phyloP scores from a whole-genome alignment of 2,888 invertebrate species.

The Trichogramma dendrolimi region DNA sequence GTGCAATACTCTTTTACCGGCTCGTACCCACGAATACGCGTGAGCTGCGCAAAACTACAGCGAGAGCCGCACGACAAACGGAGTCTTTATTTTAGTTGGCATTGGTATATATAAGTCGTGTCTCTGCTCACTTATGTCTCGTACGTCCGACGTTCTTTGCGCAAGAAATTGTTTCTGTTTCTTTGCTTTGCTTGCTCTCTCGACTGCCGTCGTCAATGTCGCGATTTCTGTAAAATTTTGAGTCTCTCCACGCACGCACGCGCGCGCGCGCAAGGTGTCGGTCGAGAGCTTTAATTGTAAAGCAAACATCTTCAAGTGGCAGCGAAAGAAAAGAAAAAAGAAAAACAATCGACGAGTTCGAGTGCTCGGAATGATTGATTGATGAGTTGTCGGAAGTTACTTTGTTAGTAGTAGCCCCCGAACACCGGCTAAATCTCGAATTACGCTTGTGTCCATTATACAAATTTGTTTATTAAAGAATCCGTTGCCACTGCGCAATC shows the following conservation, averaged over 20 bases:
- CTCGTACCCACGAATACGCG: too few species aligned
- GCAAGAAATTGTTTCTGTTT: constrained; percentile 6
- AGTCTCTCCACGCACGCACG: not conserved
- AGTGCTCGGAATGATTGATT: too few species aligned
- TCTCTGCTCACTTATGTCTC: not conserved
- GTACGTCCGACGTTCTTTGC: not conserved
- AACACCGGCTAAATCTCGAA: too few species aligned
- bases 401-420: too few species aligned
- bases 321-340: too few species aligned
- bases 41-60: too few species aligned
- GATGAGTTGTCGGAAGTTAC: too few species aligned
- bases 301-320: constrained; percentile 9
- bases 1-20: too few species aligned
- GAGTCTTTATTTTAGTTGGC: constrained; percentile 28
- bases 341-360: too few species aligned
- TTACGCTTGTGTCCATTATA: too few species aligned
- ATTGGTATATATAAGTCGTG: not conserved
- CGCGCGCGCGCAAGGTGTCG: not conserved
- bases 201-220: not conserved
- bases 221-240: not conserved
- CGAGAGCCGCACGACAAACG: constrained; percentile 17
- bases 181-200: not conserved
- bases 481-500: too few species aligned
- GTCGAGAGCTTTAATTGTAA: constrained; percentile 16
- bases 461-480: too few species aligned